Evolutionary conservation across 2,888 invertebrate species (phyloP).

Genomic region (Diplolepis rosae): DNA sequence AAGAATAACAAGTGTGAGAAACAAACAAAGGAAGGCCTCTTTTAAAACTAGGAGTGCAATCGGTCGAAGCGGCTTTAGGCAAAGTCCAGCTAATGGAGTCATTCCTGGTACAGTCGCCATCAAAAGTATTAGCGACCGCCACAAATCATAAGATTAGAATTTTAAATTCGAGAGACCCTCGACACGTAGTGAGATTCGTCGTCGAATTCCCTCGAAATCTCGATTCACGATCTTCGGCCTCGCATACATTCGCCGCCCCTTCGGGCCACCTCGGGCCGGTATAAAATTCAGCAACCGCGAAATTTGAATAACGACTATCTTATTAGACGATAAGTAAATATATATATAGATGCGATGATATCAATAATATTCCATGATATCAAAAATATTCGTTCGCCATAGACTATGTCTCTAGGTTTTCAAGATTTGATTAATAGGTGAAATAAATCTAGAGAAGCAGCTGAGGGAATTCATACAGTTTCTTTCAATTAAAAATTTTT

Average conservation of each 20-base stretch:
- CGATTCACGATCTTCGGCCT: constrained; percentile 64
- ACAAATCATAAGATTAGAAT: constrained; percentile 74
- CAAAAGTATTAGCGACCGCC: constrained; percentile 60
- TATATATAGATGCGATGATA: constrained; percentile 32
- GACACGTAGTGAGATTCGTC: constrained; percentile 57
- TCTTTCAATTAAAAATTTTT: no score
- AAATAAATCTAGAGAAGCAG: background rate
- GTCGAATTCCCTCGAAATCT: constrained; percentile 69
- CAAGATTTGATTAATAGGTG: constrained; percentile 8
- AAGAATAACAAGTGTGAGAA: constrained; percentile 51
- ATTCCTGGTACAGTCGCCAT: constrained; percentile 66
- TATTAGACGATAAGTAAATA: constrained; percentile 44
- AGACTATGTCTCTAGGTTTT: constrained; percentile 1
- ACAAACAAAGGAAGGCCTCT: constrained; percentile 48
- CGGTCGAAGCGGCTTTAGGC: constrained; percentile 58
- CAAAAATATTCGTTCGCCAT: constrained; percentile 16
- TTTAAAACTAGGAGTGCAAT: constrained; percentile 48
- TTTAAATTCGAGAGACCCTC: constrained; percentile 64
- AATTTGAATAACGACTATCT: constrained; percentile 68
- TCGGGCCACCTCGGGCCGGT: constrained; percentile 47
- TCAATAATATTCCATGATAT: constrained; percentile 29
- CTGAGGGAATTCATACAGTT: background rate
- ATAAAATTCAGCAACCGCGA: constrained; percentile 59
- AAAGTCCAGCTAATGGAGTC: constrained; percentile 71
- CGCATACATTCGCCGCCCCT: constrained; percentile 47